Evolutionary conservation across 2,888 invertebrate species (phyloP), one percentile per base, ranked within the genome.

Genomic region (Thecocarcelia acutangulata): DNA sequence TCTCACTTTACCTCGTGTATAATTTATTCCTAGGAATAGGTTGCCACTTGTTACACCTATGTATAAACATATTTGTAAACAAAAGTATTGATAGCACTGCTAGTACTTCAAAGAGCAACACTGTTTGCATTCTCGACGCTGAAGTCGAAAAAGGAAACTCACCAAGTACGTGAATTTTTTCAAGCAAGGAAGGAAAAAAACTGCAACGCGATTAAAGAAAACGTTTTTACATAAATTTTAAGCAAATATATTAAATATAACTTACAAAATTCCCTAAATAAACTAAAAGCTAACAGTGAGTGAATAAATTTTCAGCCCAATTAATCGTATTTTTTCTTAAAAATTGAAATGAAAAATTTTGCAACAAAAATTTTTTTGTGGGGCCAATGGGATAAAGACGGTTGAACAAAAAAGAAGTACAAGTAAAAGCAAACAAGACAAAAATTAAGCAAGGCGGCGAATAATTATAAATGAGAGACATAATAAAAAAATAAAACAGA

Each of bases 351-450:
- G 82, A 83, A 85, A 84, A 84, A 78, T 85, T 87, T 88, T 87
- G 88, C 87, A 87, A 87, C 79, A 84, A 86, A 87, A 85, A 84
- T 84, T 59, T 82, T 59, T 58, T 75, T 52, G 66, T 78, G 64
- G 24, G 59, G 58, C 11, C 74, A 40, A 70, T 64, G 56, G 70
- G 33, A 59, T 68, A 80, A 75, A 79, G 72, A 79, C 74, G 61
- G 54, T 44, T 64, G 58, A 54, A 61, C 33, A 28, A 69, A 69
- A 33, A 70, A 85, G 83, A 85, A 85, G 85, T 84, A 87, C 84
- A 85, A 84, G 85, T 84, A 24, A 61, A 54, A 63, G 76, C n/a
- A 58, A 59, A 72, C 52, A 79, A 50, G 19, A 73, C 50, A 64
- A 81, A 76, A 70, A 64, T 73, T 70, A 56, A 66, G 66, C 61